Conservation (phyloP, 1,140 invertebrate species). For the Aphidius gifuensis region DNA sequence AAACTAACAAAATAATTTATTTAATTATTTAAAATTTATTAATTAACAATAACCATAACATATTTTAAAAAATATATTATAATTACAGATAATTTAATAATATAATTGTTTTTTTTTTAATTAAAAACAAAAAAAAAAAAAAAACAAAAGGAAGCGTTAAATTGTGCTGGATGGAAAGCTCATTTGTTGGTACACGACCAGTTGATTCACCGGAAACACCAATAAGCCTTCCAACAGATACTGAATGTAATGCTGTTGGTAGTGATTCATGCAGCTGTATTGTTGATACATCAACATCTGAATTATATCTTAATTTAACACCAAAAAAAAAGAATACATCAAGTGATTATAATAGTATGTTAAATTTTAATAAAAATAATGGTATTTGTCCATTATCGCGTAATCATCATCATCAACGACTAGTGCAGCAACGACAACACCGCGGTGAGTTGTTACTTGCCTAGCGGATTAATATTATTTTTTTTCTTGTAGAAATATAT, state of each 20-base stretch:
- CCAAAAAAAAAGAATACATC: constrained; percentile 39
- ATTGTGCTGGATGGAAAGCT: constrained; percentile 85
- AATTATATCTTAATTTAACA: constrained; percentile 47
- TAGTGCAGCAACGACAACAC: constrained; percentile 54
- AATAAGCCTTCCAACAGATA: constrained; percentile 58
- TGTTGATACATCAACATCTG: constrained; percentile 44
- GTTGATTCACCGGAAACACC: constrained; percentile 81
- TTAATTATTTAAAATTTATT: not conserved
- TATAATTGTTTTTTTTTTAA: not conserved
- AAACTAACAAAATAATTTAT: not conserved
- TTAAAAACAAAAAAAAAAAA: too few species aligned
- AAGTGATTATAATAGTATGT: constrained; percentile 27
- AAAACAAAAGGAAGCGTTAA: constrained; percentile 49
- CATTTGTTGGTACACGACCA: constrained; percentile 81
- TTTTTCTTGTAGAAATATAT: not conserved
- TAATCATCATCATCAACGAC: constrained; percentile 31
- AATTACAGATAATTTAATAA: constrained; percentile 2
- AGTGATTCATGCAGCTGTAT: constrained; percentile 46
- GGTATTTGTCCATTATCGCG: constrained; percentile 36
- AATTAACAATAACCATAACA: too few species aligned
- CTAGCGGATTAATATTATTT: constrained; percentile 39
- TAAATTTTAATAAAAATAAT: constrained; percentile 15
- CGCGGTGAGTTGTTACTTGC: constrained; percentile 64
- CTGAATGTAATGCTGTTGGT: constrained; percentile 52
- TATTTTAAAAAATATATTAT: constrained; percentile 2